phyloP scores from a whole-genome alignment of 2,113 vertebrate species.

The Numida meleagris region DNA sequence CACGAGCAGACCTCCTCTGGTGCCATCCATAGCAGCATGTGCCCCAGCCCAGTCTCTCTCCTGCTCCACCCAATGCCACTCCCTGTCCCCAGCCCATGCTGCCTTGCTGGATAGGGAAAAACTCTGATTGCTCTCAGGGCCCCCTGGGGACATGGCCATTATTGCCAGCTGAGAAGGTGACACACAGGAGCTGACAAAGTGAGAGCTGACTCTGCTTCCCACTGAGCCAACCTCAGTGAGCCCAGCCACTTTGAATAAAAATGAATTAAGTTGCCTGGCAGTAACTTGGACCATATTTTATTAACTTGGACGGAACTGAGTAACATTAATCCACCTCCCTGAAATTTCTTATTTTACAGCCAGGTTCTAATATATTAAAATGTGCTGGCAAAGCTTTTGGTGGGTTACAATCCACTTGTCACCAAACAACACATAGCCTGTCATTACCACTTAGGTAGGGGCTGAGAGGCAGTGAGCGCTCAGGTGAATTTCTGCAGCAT shows the following conservation, averaged over 20 bases:
- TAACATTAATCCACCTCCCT: slow-evolving; percentile 30
- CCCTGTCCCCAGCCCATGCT: accelerated
- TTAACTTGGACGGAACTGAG: slow-evolving; percentile 53
- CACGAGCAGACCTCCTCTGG: background rate
- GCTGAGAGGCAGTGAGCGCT: background rate
- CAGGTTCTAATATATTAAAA: slow-evolving; percentile 25
- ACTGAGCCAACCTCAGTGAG: slow-evolving; percentile 35
- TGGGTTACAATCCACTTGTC: background rate
- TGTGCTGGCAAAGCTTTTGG: background rate
- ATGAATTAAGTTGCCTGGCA: slow-evolving; percentile 65
- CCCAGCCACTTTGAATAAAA: slow-evolving; percentile 54
- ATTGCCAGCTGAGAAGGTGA: background rate
- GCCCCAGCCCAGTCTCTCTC: background rate
- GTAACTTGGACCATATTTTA: slow-evolving; percentile 59
- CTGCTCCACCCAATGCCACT: background rate
- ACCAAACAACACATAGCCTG: accelerated
- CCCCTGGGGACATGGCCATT: background rate
- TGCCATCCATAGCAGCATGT: background rate
- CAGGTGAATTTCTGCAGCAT: background rate
- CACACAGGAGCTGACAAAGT: slow-evolving; percentile 11
- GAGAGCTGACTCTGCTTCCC: slow-evolving; percentile 22
- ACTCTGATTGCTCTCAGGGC: background rate
- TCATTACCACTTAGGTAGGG: background rate
- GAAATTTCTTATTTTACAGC: slow-evolving; percentile 39
- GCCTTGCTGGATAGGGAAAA: background rate